Evolutionary conservation across 2,113 vertebrate genomes (phyloP), one percentile per base, ranked within the genome.

Genomic region (Archocentrus centrarchus): DNA sequence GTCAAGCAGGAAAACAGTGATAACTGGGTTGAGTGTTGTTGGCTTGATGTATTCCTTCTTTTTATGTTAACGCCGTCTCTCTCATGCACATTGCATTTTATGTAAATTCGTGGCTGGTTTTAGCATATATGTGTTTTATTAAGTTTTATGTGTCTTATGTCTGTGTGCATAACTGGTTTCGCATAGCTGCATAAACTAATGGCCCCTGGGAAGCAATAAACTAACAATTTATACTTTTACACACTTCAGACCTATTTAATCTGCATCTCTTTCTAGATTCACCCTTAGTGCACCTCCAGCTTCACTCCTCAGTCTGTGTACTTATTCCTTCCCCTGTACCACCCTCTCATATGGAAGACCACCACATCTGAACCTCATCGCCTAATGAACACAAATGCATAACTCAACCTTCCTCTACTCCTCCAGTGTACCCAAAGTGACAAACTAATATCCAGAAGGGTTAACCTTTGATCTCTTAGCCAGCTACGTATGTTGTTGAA

Each of bases 361-460:
- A 80, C 57, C 24, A 3, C 1, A 2, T 63, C 77, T 27, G 44
- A 66, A 75, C 44, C 62, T 83, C 37, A 78, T 82, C 14, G 2
- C 55, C 59, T 32, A 70, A 75, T 79, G 53, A 86, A 76, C 53
- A 68, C 24, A 77, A 80, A 85, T 81, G 57, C 78, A 81, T 78
- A 79, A 81, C 47, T 84, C 63, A 84, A 47, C 62, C 59, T 63
- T 73, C 63, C 50, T n/a, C 61, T 32, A 44, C 81, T 85, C 58
- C 39, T 30, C 50, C 66, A 22, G 66, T 82, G 18, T 55, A 75
- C 55, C 17, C 2, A 53, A 37, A 70, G 60, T 86, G 81, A 85
- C 81, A 80, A 78, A 84, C 79, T 85, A 82, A 90, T 82, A 80
- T 85, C 41, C 82, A 88, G 59, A 79, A 84, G 59, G 30, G 75